Percentiles rank a stretch among this genome's conserved stretches.
Evolutionary conservation across 1,140 invertebrate genomes (phyloP).

Genomic region (Oryzaephilus surinamensis): DNA sequence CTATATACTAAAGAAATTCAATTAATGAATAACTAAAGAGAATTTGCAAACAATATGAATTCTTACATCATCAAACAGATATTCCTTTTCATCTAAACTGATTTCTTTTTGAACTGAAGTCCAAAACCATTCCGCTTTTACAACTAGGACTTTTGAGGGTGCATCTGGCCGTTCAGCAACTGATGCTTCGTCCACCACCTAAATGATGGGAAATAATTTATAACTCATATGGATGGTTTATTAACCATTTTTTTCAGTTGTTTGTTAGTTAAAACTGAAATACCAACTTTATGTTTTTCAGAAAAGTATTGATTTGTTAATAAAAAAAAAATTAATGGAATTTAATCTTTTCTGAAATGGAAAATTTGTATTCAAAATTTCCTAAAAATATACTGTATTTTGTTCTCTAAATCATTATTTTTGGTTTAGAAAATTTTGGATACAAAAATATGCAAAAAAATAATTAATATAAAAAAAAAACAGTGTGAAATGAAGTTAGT

Average conservation of each 20-base stretch:
- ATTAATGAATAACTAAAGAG: not conserved
- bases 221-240: too few species aligned
- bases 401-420: too few species aligned
- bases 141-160: conserved; percentile 53
- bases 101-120: conserved; percentile 90
- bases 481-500: conserved; percentile 33
- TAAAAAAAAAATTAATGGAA: too few species aligned
- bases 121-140: conserved; percentile 97
- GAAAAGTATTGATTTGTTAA: too few species aligned
- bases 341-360: too few species aligned
- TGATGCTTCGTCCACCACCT: conserved; percentile 74
- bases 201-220: too few species aligned
- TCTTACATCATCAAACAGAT: conserved; percentile 73
- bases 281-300: too few species aligned
- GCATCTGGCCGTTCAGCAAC: conserved; percentile 55
- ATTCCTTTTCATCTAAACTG: conserved; percentile 81
- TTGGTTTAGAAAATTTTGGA: too few species aligned
- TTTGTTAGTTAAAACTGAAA: too few species aligned
- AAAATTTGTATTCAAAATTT: too few species aligned
- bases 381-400: too few species aligned
- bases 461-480: not conserved
- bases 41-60: not conserved
- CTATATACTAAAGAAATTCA: conserved; percentile 43
- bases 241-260: too few species aligned
- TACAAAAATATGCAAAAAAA: not conserved